Evolutionary conservation across 2,797 vertebrate genomes (phyloP).

Genomic region (Loris lydekkerianus): DNA sequence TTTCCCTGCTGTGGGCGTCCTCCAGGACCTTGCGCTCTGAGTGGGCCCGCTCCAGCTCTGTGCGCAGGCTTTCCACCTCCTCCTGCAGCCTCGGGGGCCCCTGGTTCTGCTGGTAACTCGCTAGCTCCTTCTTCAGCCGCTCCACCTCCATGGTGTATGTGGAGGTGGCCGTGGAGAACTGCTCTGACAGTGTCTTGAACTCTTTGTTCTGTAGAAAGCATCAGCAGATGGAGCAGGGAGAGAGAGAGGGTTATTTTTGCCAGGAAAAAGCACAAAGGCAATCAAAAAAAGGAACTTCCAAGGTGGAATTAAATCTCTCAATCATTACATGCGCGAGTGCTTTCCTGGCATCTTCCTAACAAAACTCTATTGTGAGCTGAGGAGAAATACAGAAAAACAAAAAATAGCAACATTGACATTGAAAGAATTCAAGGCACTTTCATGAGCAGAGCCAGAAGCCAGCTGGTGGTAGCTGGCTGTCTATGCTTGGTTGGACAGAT

Average conservation of each 20-base stretch:
- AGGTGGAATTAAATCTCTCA: background rate
- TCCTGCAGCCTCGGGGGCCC: slow-evolving; percentile 89
- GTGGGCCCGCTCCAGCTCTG: slow-evolving; percentile 90
- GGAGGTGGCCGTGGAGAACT: slow-evolving; percentile 86
- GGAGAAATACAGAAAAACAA: background rate
- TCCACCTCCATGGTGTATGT: slow-evolving; percentile 89
- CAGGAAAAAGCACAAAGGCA: background rate
- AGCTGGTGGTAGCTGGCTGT: background rate
- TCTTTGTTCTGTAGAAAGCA: slow-evolving; percentile 92
- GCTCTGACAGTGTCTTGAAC: slow-evolving; percentile 90
- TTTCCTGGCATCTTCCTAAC: slow-evolving; percentile 11
- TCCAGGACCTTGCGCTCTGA: slow-evolving; percentile 89
- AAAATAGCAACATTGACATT: background rate
- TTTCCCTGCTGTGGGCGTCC: slow-evolving; percentile 92
- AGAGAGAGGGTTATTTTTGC: background rate
- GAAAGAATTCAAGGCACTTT: accelerated
- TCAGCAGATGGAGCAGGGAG: background rate
- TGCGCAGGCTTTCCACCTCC: slow-evolving; percentile 91
- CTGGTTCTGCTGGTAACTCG: slow-evolving; percentile 87
- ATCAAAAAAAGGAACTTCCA: background rate
- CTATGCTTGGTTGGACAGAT: background rate
- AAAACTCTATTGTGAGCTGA: background rate
- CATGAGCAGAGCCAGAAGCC: background rate
- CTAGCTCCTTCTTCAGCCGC: slow-evolving; percentile 94
- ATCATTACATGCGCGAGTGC: background rate